Conservation (phyloP, 2,888 invertebrate genomes). For the Ophion costatus region DNA sequence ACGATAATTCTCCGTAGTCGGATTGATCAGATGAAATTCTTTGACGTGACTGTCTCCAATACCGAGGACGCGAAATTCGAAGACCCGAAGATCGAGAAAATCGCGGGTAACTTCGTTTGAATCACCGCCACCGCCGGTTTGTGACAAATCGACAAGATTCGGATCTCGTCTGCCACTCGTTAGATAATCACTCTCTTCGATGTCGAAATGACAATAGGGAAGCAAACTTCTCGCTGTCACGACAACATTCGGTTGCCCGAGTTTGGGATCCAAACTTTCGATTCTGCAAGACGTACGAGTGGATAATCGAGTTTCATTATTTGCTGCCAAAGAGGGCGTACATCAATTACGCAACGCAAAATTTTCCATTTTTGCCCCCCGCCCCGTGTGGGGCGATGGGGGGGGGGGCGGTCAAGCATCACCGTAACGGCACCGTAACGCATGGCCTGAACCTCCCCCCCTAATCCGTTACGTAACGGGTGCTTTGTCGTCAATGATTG, state of each 20-base stretch:
- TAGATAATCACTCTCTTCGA: constrained; percentile 88
- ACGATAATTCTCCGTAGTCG: constrained; percentile 86
- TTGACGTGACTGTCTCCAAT: constrained; percentile 85
- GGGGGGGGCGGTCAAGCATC: too few relatives aligned
- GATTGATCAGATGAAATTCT: constrained; percentile 88
- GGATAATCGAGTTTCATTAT: background rate
- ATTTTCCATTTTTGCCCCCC: too few relatives aligned
- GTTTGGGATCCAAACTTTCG: constrained; percentile 84
- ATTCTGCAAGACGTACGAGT: constrained; percentile 77
- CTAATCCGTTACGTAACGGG: too few relatives aligned
- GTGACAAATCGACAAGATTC: constrained; percentile 71
- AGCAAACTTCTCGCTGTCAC: constrained; percentile 87
- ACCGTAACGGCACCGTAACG: too few relatives aligned
- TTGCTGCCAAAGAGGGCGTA: too few relatives aligned
- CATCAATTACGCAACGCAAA: too few relatives aligned
- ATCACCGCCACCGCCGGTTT: constrained; percentile 72
- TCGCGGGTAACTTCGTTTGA: constrained; percentile 83
- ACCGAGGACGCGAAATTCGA: constrained; percentile 89
- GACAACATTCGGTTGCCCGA: constrained; percentile 75
- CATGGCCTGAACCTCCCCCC: too few relatives aligned
- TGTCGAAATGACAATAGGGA: constrained; percentile 89
- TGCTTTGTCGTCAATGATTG: too few relatives aligned
- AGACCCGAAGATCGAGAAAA: constrained; percentile 83
- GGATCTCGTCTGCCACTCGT: constrained; percentile 83
- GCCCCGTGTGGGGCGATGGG: too few relatives aligned